Base-by-base conservation (phyloP, 2,113 vertebrate species). In the Toxotes chatareus region DNA sequence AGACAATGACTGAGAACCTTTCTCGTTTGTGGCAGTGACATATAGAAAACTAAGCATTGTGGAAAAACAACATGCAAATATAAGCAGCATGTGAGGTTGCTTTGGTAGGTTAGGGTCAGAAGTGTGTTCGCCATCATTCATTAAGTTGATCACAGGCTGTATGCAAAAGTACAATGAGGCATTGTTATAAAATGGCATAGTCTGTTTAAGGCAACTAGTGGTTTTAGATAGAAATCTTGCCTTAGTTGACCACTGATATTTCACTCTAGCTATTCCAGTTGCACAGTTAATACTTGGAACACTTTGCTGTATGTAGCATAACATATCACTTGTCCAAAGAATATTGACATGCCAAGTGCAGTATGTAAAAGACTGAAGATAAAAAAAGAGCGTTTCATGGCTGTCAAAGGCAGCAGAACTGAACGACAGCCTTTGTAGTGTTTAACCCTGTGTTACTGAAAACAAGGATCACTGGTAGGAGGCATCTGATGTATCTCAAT, bases 191-290 rank as follows among this genome's bases (percentile, higher is more conserved):
- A 77, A 80, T 40, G 59, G 70, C 73, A 84, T 66, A 51, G 59
- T 70, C n/a, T 23, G 67, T 70, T 80, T 88, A 93, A 91, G 90
- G 90, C 91, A 88, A 68, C 75, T 8, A 49, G 81, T 81, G 88
- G 79, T 61, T 83, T 19, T 34, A 47, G 73, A 88, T 51, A 53
- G 36, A 86, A 66, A 71, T 47, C 47, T 51, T 68, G 49, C 65
- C 79, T 71, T 56, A 67, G 46, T 21, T 60, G 57, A 88, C 62
- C 64, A 32, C n/a, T 60, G 32, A 53, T 40, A 51, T 55, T 62
- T 76, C n/a, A 68, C 27, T 57, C 12, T 16, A 16, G 47, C 38
- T 23, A 47, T 42, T 76, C 7, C 78, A 49, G 74, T 75, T 62
- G 67, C 74, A 79, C 83, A 65, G 38, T 44, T 38, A 69, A 76